Conservation (phyloP, 2,888 invertebrate species). For the Drosophila sordidapex region DNA sequence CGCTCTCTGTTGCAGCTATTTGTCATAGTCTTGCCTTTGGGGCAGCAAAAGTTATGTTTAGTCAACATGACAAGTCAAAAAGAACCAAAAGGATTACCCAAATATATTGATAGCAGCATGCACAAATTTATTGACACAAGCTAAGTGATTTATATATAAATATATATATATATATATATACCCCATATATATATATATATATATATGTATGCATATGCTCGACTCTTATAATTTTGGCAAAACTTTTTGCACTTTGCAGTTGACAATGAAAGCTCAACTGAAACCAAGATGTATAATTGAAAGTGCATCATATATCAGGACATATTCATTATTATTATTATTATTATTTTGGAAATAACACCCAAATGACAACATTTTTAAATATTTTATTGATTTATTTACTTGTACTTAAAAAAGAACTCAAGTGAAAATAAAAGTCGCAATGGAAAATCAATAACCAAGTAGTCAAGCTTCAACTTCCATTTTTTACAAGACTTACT, state of each 20-base stretch:
- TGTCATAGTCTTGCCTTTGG: conserved; percentile 52
- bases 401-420: neutral
- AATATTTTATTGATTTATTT: neutral
- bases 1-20: conserved; percentile 39
- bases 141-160: conserved; percentile 3
- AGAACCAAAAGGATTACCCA: conserved; percentile 20
- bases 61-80: conserved; percentile 33
- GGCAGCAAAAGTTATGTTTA: conserved; percentile 44
- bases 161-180: neutral
- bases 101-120: conserved; percentile 20
- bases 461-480: neutral
- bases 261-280: neutral
- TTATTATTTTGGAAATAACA: neutral
- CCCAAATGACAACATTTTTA: neutral
- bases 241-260: neutral
- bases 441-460: neutral
- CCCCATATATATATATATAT: too few species aligned
- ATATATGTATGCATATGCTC: too few species aligned
- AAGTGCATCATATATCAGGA: neutral
- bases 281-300: neutral
- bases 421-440: neutral
- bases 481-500: neutral
- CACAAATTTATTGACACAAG: conserved; percentile 14
- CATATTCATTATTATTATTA: neutral
- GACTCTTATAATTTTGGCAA: neutral